Evolutionary conservation across 2,888 invertebrate species (phyloP), one percentile per base, ranked within the genome.

Genomic region (Nomada fabriciana): DNA sequence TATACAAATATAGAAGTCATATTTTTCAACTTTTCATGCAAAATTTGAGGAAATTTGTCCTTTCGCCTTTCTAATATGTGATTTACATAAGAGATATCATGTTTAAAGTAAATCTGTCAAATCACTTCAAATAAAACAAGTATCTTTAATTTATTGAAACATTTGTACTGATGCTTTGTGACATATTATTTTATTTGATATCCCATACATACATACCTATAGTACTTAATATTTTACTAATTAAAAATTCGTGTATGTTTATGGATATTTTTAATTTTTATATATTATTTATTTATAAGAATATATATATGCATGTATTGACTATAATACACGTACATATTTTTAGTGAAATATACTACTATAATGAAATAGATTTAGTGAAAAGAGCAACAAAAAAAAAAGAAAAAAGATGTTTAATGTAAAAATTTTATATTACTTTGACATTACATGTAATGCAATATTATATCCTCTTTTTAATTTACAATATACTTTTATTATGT

Each of bases 271-370:
- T 64, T 18, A 67, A 77, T 78, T 71, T 63, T 29, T 29, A 67
- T 55, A 77, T 80, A 64, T 57, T 47, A 43, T 63, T 89, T 89
- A 89, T 86, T 71, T 78, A 79, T 86, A 84, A 74, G 65, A 84
- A 52, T 65, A 57, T 75, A 65, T 55, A 36, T 65, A 23, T 71
- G 47, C 60, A 10, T 76, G 42, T 42, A 76, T 55, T 7, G 29
- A 60, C 7, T 13, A 2, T 11, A 52, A 42, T 64, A 57, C 25
- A 59, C 50, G 25, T 47, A 75, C 43, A 5, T 61, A 63, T 9
- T 23, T 65, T 57, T 70, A 53, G 20, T 47, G 63, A 70, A 52
- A 64, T 59, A 64, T 71, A 59, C n/a, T 68, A 59, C 29, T 15
- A 53, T 67, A 50, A 64, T 23, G 53, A 73, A 80, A 64, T 29